These are phyloP conservation scores for Chymomyza procnemis DNA, from an alignment of 2,888 invertebrate genomes.

Conservation along the genomic window DNA sequence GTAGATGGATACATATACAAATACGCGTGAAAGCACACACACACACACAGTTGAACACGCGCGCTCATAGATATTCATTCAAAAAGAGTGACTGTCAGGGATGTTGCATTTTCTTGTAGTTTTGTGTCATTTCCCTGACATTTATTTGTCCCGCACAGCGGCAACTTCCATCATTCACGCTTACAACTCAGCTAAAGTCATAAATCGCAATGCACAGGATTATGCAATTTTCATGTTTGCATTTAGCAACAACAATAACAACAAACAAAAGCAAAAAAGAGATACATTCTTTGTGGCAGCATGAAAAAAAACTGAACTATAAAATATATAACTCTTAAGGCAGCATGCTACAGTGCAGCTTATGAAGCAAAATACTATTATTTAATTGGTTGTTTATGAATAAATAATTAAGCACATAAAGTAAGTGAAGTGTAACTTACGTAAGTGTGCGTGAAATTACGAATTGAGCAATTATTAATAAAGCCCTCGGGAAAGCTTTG, in stretches of 20 bases:
- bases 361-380: no score
- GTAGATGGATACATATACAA: not conserved
- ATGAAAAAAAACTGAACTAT: not conserved
- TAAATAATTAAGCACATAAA: no score
- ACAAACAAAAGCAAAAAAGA: slow-evolving; percentile 6
- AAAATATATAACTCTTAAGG: slow-evolving; percentile 5
- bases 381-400: no score
- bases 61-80: not conserved
- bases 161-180: slow-evolving; percentile 59
- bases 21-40: not conserved
- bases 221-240: slow-evolving; percentile 74
- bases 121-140: slow-evolving; percentile 60
- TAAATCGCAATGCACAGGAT: slow-evolving; percentile 74
- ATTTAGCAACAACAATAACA: slow-evolving; percentile 35
- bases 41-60: not conserved
- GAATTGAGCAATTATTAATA: no score
- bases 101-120: slow-evolving; percentile 49
- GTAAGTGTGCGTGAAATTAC: no score
- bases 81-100: slow-evolving; percentile 1
- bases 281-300: not conserved
- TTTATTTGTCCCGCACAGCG: slow-evolving; percentile 42
- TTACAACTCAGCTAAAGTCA: slow-evolving; percentile 59
- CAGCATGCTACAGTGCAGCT: no score
- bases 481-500: no score
- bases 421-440: no score